Conservation (phyloP, 2,797 vertebrate genomes). For the Naso thynnoides region DNA sequence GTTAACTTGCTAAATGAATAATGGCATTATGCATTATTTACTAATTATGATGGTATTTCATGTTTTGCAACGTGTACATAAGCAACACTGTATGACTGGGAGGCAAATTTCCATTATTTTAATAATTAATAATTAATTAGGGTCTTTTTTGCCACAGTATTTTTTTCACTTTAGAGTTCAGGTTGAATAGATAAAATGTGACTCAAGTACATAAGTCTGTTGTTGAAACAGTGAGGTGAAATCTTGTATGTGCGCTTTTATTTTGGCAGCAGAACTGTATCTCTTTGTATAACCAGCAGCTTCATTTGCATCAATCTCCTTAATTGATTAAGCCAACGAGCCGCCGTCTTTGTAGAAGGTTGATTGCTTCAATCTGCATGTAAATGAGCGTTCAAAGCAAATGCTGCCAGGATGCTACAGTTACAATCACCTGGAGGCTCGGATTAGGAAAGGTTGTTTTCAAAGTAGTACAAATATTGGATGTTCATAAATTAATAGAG, state of each 20-base stretch:
- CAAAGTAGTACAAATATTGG: slow-evolving; percentile 53
- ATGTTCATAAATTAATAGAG: slow-evolving; percentile 36
- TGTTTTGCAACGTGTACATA: background rate
- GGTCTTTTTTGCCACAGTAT: background rate
- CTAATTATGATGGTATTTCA: slow-evolving; percentile 20
- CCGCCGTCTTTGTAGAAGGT: slow-evolving; percentile 20
- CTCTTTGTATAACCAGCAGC: slow-evolving; percentile 32
- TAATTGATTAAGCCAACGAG: slow-evolving; percentile 51
- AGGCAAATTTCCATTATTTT: background rate
- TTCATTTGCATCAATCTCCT: slow-evolving; percentile 55
- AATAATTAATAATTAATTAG: background rate
- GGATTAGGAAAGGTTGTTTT: slow-evolving; percentile 26
- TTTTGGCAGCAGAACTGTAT: slow-evolving; percentile 5
- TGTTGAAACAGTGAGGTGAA: slow-evolving; percentile 9
- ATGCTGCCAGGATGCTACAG: slow-evolving; percentile 6
- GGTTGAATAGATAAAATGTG: background rate
- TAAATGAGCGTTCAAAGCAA: slow-evolving; percentile 55
- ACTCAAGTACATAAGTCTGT: slow-evolving; percentile 12
- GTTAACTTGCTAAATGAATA: slow-evolving; percentile 43
- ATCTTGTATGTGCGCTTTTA: slow-evolving; percentile 3
- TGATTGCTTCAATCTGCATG: slow-evolving; percentile 66
- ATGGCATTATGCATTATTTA: slow-evolving; percentile 20
- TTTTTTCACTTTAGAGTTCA: background rate
- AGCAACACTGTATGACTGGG: background rate
- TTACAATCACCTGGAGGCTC: slow-evolving; percentile 31